Conservation (phyloP, 2,888 invertebrate genomes). For the Dendrolimus houi region DNA sequence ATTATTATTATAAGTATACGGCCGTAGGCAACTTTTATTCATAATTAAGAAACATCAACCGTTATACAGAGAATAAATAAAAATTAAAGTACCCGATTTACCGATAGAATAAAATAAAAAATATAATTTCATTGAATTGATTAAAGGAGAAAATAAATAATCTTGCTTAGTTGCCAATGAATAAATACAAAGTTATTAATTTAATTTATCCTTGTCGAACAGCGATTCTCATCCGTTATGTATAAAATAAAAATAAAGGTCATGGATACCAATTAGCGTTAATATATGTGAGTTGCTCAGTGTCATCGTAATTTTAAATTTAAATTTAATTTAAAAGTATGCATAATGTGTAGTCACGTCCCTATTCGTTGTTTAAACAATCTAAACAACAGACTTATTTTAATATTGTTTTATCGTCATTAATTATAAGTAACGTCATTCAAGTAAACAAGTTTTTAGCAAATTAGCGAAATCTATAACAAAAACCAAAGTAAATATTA, state of each 20-base stretch:
- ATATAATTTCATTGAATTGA: background rate
- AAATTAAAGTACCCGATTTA: background rate
- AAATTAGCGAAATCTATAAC: too few species aligned
- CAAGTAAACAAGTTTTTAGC: too few species aligned
- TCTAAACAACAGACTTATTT: too few species aligned
- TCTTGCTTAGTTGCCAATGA: background rate
- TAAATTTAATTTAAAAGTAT: background rate
- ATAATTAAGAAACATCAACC: too few species aligned
- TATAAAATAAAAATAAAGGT: background rate
- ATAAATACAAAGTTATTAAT: background rate
- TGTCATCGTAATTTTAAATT: background rate
- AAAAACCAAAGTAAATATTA: too few species aligned
- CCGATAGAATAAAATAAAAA: background rate
- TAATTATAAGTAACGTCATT: too few species aligned
- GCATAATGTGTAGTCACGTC: too few species aligned
- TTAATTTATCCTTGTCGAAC: background rate
- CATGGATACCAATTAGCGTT: background rate
- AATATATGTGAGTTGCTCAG: background rate
- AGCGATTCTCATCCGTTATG: background rate
- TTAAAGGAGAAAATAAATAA: too few species aligned
- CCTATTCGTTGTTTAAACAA: too few species aligned
- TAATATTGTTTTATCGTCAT: too few species aligned
- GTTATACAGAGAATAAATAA: background rate
- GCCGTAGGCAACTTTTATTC: too few species aligned
- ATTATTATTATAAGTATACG: too few species aligned